Evolutionary conservation across 2,113 vertebrate species (phyloP), one percentile per base, ranked within the genome.

Genomic region (Sisor rabdophorus): DNA sequence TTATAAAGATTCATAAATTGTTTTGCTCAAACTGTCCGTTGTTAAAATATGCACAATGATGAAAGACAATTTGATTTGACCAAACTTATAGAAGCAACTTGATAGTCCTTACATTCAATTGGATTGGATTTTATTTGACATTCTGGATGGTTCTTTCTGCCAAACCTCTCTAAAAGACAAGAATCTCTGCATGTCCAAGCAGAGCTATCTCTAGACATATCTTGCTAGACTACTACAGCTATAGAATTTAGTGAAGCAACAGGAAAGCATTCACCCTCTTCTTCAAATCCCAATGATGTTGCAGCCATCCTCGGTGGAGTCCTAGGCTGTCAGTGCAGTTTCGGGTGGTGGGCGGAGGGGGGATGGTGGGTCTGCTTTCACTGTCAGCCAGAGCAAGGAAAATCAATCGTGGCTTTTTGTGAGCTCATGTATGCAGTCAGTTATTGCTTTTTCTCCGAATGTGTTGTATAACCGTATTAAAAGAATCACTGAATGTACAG

Each of bases 181-280:
- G 44, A 47, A 9, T 68, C 40, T 68, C 64, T 68, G 40, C 63
- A 48, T 67, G 63, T 67, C 63, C 22, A 2, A 24, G 40, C 40
- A 44, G 40, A 44, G 22, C 64, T 67, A 16, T 68, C 44, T 48
- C 13, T 50, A 26, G 44, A 15, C 15, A 26, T 48, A 48, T 17
- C 44, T 68, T 16, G 16, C 64, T 50, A 16, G 64, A 26, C 40
- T 19, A 19, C 64, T 47, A 65, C 36, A 65, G 5, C 7, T 24
- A 47, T 22, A 47, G 36, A 22, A 50, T 50, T 22, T 50, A 28
- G 44, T 17, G 22, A 44, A 3, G 2, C 64, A 48, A 68, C 15
- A 50, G 15, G 24, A 68, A 47, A 24, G 4, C 32, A 40, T 64
- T 64, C 20, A 3, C 4, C n/a, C 32, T 65, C 6, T 65, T 4